Evolutionary conservation across 2,113 vertebrate species (phyloP).

Genomic region (Quiscalus mexicanus): DNA sequence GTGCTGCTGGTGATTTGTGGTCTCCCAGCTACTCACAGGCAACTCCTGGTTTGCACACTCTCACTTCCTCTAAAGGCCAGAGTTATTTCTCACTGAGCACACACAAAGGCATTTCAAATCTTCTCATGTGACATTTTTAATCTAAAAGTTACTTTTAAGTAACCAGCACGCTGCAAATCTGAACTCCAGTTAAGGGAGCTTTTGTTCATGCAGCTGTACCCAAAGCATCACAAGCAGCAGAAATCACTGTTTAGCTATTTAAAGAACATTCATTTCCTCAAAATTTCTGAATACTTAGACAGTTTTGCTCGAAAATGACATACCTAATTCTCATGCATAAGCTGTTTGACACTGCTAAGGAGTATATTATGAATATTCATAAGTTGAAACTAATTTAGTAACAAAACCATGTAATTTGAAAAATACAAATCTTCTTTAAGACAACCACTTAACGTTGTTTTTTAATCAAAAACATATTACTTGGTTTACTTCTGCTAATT

Average conservation of each 20-base stretch:
- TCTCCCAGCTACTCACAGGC: not conserved
- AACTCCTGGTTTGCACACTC: not conserved
- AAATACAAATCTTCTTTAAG: slow-evolving; percentile 40
- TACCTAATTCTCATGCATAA: slow-evolving; percentile 58
- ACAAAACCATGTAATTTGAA: slow-evolving; percentile 49
- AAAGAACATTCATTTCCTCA: slow-evolving; percentile 37
- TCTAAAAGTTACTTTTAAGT: not conserved
- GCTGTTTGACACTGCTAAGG: not conserved
- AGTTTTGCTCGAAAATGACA: not conserved
- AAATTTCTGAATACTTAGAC: slow-evolving; percentile 22
- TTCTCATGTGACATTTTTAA: not conserved
- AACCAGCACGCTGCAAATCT: not conserved
- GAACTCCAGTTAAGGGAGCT: not conserved
- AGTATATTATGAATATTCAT: slow-evolving; percentile 63
- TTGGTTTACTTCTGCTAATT: slow-evolving; percentile 3
- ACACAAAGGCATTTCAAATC: not conserved
- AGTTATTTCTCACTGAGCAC: not conserved
- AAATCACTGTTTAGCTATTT: slow-evolving; percentile 36
- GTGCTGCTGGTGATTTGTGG: not conserved
- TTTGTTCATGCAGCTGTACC: slow-evolving; percentile 29
- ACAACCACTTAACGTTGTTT: not conserved
- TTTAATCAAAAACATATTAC: not conserved
- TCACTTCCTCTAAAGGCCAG: not conserved
- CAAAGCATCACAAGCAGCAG: slow-evolving; percentile 12
- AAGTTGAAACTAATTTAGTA: slow-evolving; percentile 45